These are phyloP conservation scores for Poeciliopsis paucimaculata DNA, from an alignment of 2,797 vertebrate genomes.

Conservation along the genomic window DNA sequence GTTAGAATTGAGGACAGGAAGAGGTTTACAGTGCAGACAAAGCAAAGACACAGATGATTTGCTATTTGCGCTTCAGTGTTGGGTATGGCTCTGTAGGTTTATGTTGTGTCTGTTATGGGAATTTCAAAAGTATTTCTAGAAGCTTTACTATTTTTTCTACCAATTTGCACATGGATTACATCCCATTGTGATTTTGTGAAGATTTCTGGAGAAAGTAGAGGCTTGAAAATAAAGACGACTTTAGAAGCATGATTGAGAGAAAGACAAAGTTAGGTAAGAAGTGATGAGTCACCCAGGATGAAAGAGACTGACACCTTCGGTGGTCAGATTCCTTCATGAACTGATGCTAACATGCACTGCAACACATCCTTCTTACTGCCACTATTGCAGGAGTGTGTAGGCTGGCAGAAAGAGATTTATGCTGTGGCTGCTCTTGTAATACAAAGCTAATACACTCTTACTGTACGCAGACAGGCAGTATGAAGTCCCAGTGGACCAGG, in stretches of 20 bases:
- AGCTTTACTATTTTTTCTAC: slow-evolving; percentile 57
- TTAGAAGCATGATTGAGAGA: not conserved
- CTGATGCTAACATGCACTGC: slow-evolving; percentile 63
- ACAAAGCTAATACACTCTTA: slow-evolving; percentile 47
- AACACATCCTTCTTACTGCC: slow-evolving; percentile 44
- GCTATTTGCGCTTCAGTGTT: slow-evolving; percentile 49
- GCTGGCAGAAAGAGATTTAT: slow-evolving; percentile 66
- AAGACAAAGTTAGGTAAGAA: slow-evolving; percentile 24
- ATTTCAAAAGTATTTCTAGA: slow-evolving; percentile 66
- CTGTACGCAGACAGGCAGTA: slow-evolving; percentile 43
- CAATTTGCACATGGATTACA: slow-evolving; percentile 64
- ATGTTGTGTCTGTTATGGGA: slow-evolving; percentile 60
- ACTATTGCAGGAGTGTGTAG: slow-evolving; percentile 56
- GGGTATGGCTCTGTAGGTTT: slow-evolving; percentile 38
- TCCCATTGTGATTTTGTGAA: slow-evolving; percentile 42
- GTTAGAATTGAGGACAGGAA: slow-evolving; percentile 27
- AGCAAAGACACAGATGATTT: slow-evolving; percentile 23
- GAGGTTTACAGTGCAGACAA: slow-evolving; percentile 34
- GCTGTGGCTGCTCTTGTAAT: slow-evolving; percentile 50
- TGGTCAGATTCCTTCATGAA: slow-evolving; percentile 46
- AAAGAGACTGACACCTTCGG: slow-evolving; percentile 53
- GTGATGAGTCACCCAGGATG: slow-evolving; percentile 56
- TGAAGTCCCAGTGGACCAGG: slow-evolving; percentile 52
- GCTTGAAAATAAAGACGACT: not conserved
- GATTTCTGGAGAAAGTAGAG: slow-evolving; percentile 26